Evolutionary conservation across 2,888 invertebrate genomes (phyloP).

Genomic region (Phasia obesa): DNA sequence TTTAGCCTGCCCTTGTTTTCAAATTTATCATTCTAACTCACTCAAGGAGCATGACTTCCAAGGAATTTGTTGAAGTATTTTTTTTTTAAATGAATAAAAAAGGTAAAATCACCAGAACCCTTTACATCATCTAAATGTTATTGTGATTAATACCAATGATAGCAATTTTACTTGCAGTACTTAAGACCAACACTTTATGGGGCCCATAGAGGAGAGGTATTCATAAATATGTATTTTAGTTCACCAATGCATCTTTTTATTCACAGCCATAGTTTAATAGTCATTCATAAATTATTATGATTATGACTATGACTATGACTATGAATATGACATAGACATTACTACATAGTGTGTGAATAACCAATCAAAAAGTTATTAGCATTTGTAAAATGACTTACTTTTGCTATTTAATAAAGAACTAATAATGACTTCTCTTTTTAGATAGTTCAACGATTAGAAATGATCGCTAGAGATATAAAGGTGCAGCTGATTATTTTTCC

Average conservation of each 20-base stretch:
- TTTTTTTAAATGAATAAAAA: background rate
- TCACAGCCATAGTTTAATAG: constrained; percentile 5
- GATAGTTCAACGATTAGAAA: background rate
- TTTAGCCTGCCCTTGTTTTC: background rate
- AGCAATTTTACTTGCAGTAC: constrained; percentile 32
- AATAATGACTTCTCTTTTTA: constrained; percentile 7
- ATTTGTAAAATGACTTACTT: constrained; percentile 35
- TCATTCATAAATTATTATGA: constrained; percentile 32
- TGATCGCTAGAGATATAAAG: too few species aligned
- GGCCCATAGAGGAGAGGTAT: background rate
- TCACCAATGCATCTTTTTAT: background rate
- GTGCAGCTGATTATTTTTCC: too few species aligned
- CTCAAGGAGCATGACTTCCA: background rate
- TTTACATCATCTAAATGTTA: constrained; percentile 60
- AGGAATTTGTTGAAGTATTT: constrained; percentile 4
- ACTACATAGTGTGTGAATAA: constrained; percentile 37
- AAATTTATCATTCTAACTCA: constrained; percentile 25
- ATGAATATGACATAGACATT: background rate
- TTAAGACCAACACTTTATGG: constrained; percentile 59
- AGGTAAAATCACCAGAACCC: constrained; percentile 4
- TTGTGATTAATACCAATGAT: constrained; percentile 70
- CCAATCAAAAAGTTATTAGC: constrained; percentile 72
- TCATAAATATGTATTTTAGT: background rate
- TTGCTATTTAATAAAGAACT: background rate
- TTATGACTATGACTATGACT: background rate